A percentile compares a stretch with the other conserved stretches of the same genome.
phyloP scores from a whole-genome alignment of 2,113 vertebrate species.

The Arenaria interpres region DNA sequence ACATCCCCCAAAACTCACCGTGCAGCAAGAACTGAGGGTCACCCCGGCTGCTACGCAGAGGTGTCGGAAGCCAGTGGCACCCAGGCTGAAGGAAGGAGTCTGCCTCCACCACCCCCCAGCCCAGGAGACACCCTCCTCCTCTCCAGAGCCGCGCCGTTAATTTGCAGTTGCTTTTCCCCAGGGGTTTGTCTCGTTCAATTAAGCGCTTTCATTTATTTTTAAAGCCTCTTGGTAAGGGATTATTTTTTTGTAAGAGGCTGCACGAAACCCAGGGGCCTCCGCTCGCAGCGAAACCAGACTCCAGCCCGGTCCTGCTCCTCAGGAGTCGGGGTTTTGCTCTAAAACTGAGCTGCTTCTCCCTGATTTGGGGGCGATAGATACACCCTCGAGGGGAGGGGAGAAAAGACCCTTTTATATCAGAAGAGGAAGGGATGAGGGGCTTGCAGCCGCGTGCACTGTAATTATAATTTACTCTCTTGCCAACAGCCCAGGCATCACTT shows the following conservation, averaged over 20 bases:
- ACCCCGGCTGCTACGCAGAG: accelerated
- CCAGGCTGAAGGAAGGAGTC: not conserved
- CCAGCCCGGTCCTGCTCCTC: not conserved
- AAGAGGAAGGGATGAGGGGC: not conserved
- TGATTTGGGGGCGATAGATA: not conserved
- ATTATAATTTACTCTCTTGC: not conserved
- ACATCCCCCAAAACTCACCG: not conserved
- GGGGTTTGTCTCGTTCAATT: not conserved
- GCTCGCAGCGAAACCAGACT: not conserved
- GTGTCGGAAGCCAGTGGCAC: not conserved
- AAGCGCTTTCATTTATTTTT: conserved; percentile 23
- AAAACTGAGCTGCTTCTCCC: not conserved
- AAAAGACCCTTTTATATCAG: not conserved
- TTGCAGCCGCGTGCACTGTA: not conserved
- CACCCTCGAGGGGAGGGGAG: not conserved
- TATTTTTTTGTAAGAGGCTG: not conserved
- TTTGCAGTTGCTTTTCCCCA: not conserved
- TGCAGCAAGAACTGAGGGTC: not conserved
- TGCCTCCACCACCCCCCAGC: not conserved
- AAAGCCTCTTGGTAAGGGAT: accelerated
- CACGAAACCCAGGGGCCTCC: not conserved
- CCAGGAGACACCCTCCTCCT: not conserved
- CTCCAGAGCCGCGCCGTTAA: accelerated
- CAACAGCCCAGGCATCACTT: not conserved
- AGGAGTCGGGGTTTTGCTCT: not conserved